Conservation (phyloP, 2,888 invertebrate species). For the Willowsia nigromaculata region DNA sequence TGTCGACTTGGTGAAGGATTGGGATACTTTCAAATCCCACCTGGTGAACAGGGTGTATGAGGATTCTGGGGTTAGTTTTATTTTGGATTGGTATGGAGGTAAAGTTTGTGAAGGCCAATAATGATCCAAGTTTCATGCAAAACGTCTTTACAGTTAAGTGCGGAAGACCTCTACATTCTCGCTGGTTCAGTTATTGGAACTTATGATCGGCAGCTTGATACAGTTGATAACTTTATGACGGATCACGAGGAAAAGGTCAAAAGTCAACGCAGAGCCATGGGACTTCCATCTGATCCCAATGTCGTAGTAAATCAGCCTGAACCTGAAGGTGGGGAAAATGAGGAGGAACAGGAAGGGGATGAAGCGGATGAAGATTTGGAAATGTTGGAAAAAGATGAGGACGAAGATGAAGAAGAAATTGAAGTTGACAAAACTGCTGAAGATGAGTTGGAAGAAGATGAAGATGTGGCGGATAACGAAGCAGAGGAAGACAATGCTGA, state of each 20-base stretch:
- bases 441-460: not conserved
- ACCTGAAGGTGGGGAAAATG: not conserved
- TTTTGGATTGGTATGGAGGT: not conserved
- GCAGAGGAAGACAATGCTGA: not conserved
- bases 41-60: constrained; percentile 70
- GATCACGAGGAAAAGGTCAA: not conserved
- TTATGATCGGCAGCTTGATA: constrained; percentile 62
- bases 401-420: not conserved
- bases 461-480: not conserved
- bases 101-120: not conserved
- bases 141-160: not conserved
- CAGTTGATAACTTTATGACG: constrained; percentile 55
- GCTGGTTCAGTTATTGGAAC: constrained; percentile 63
- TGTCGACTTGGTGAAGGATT: constrained; percentile 55
- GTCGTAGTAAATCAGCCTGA: not conserved
- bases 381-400: not conserved
- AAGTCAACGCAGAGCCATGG: not conserved
- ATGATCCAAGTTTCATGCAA: not conserved
- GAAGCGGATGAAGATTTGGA: not conserved
- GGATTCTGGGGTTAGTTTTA: constrained; percentile 28
- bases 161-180: constrained; percentile 52
- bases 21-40: constrained; percentile 62
- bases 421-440: not conserved
- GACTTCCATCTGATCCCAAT: not conserved
- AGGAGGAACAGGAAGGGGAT: not conserved